These are phyloP conservation scores for Craterocephalus amniculus DNA, from an alignment of 2,797 vertebrate genomes.

Conservation along the genomic window DNA sequence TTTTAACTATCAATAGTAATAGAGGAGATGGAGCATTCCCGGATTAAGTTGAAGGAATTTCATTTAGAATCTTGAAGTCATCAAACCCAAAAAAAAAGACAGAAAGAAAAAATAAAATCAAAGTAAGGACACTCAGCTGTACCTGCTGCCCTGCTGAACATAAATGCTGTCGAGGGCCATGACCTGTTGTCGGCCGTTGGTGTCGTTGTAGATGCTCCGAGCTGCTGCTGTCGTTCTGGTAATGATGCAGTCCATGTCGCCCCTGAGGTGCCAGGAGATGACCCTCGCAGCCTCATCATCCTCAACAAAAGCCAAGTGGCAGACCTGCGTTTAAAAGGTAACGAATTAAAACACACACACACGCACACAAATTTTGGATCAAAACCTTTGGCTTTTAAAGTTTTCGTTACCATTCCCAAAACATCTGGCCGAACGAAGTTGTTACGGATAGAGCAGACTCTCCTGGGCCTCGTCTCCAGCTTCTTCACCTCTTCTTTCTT, in stretches of 20 bases:
- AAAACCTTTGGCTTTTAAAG: neutral
- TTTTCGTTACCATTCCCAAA: slow-evolving; percentile 88
- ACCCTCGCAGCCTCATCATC: slow-evolving; percentile 87
- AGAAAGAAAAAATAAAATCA: neutral
- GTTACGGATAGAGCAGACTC: slow-evolving; percentile 82
- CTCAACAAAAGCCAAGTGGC: slow-evolving; percentile 88
- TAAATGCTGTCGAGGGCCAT: slow-evolving; percentile 88
- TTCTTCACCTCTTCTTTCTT: slow-evolving; percentile 72
- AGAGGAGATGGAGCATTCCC: no score
- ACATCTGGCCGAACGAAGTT: slow-evolving; percentile 83
- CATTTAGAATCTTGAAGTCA: no score
- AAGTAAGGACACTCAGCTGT: neutral
- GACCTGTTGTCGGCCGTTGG: slow-evolving; percentile 88
- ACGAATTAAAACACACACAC: neutral
- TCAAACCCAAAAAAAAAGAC: no score
- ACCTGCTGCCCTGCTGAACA: slow-evolving; percentile 84
- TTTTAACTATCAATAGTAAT: no score
- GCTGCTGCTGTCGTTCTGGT: slow-evolving; percentile 87
- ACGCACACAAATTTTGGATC: neutral
- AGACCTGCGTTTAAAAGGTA: slow-evolving; percentile 80
- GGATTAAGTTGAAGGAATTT: no score
- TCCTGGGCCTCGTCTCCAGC: slow-evolving; percentile 76
- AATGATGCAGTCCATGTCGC: slow-evolving; percentile 94
- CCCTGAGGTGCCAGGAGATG: slow-evolving; percentile 91
- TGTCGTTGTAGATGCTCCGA: slow-evolving; percentile 82